These are phyloP conservation scores for Tinamus guttatus DNA, from an alignment of 2,113 vertebrate species.

Conservation along the genomic window DNA sequence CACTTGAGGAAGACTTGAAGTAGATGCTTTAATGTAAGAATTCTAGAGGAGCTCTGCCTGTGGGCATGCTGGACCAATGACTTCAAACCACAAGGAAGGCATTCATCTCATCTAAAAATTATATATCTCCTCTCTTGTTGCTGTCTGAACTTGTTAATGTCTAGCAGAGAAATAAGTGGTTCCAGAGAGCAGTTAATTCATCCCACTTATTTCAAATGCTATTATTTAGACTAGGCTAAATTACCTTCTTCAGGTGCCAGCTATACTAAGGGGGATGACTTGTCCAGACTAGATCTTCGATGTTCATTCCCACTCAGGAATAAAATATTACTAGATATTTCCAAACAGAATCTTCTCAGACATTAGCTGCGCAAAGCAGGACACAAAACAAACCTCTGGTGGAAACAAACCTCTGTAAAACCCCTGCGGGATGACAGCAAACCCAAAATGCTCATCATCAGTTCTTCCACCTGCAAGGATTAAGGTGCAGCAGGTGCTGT, in stretches of 20 bases:
- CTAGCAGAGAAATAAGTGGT: background rate
- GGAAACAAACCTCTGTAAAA: background rate
- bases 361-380: background rate
- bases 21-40: background rate
- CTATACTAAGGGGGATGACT: background rate
- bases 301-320: background rate
- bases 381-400: background rate
- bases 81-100: background rate
- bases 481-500: background rate
- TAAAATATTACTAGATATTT: background rate
- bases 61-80: background rate
- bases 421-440: background rate
- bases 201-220: background rate
- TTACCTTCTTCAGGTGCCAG: background rate
- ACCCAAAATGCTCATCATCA: background rate
- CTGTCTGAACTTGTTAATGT: background rate
- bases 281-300: background rate
- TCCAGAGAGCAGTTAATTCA: background rate
- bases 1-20: background rate
- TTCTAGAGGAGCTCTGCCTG: background rate
- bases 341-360: background rate
- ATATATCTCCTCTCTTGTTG: background rate
- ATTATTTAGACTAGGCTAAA: background rate
- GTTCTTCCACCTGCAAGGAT: background rate
- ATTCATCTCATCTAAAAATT: background rate